Evolutionary conservation across 1,140 invertebrate genomes (phyloP), one percentile per base, ranked within the genome.

Genomic region (Achroia grisella): DNA sequence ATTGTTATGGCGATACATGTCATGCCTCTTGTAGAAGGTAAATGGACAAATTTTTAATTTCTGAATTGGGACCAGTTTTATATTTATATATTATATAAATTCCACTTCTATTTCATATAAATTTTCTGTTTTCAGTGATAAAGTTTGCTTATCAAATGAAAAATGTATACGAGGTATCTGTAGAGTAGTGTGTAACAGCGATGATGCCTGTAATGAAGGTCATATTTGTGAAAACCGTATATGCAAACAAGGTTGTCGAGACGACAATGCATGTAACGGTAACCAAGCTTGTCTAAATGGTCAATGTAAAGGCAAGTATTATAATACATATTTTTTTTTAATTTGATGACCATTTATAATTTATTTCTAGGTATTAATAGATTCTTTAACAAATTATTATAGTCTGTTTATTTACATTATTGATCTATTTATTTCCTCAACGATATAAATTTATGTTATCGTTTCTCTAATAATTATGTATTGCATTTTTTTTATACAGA

Each of bases 161-260:
- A 89, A 93, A 49, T 97, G 95, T 76, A 89, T 95, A 36, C 88
- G 89, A 29, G 93, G 93, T 28, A 88, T 93, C 11, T 97, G 95
- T 62, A 91, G 93, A 73, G 87, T 91, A 2, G 91, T 96, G 11
- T 97, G 94, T 62, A 96, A 95, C 69, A 94, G 91, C 41, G 95
- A 97, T 68, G 87, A 89, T 29, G 91, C 93, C 41, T 97, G 96
- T 68, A 89, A 89, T 27, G 71, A 89, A 0, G 92, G 93, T 58
- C 92, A 95, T 72, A 95, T 96, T 58, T 97, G 95, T 68, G 91
- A 94, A 69, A 95, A 93, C 57, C 89, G 95, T 52, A 87, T 96
- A 48, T 97, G 95, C 70, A 91, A 94, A 52, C 89, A 92, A 56
- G 95, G 95, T 10, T 97, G 95, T 69, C 88, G 94, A 28, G 93